These are phyloP conservation scores for Empidonax alnorum DNA, from an alignment of 2,113 vertebrate species.

Conservation along the genomic window DNA sequence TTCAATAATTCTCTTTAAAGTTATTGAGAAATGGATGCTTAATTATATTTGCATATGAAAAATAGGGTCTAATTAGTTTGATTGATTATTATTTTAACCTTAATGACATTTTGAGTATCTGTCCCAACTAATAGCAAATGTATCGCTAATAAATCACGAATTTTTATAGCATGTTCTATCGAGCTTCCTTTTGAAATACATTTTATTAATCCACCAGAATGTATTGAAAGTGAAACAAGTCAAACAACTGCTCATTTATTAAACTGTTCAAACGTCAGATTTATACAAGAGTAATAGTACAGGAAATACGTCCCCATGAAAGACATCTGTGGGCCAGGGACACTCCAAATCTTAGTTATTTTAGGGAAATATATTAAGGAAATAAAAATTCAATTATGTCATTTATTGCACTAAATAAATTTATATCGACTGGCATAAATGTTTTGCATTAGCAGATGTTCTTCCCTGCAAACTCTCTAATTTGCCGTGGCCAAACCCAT, in stretches of 20 bases:
- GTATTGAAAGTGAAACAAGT: slow-evolving; percentile 81
- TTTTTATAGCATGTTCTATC: slow-evolving; percentile 73
- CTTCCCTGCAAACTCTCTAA: slow-evolving; percentile 30
- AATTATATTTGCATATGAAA: slow-evolving; percentile 88
- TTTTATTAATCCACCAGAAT: slow-evolving; percentile 80
- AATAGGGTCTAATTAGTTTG: slow-evolving; percentile 84
- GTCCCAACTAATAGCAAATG: slow-evolving; percentile 79
- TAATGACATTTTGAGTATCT: slow-evolving; percentile 84
- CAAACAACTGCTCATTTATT: slow-evolving; percentile 83
- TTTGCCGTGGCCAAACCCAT: neutral
- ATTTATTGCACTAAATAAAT: slow-evolving; percentile 80
- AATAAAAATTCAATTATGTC: slow-evolving; percentile 83
- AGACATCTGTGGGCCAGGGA: slow-evolving; percentile 71
- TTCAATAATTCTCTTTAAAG: slow-evolving; percentile 80
- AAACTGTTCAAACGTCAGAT: slow-evolving; percentile 80
- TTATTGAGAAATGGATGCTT: slow-evolving; percentile 79
- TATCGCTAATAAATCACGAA: slow-evolving; percentile 80
- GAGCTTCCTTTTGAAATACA: slow-evolving; percentile 77
- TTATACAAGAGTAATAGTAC: slow-evolving; percentile 74
- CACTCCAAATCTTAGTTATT: slow-evolving; percentile 77
- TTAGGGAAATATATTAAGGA: slow-evolving; percentile 77
- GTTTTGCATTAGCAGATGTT: slow-evolving; percentile 65
- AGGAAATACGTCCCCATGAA: slow-evolving; percentile 69
- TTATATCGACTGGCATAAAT: slow-evolving; percentile 74
- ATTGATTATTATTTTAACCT: slow-evolving; percentile 88